Base-by-base conservation (phyloP, 1,140 invertebrate species). In the Phocides pigmalion region DNA sequence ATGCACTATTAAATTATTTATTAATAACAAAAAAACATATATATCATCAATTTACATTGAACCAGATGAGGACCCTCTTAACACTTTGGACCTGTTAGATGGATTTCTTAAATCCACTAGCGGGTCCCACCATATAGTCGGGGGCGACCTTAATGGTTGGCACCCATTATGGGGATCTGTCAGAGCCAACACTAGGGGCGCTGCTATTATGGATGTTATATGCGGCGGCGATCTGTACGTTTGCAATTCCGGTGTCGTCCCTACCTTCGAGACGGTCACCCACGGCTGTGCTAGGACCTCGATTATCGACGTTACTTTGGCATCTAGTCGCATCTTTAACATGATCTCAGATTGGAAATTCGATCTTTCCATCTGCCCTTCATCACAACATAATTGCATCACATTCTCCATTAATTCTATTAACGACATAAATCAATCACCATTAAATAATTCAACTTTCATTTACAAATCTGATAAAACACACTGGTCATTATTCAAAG, bases 61-160 rank as follows among this genome's bases (percentile, higher is more conserved):
- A 6, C 66, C 66, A 0, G 20, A 62, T 14, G n/a, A n/a, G 3
- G 62, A 68, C 14, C 11, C 17, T 0, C 1, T 4, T 0, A 12
- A 49, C 4, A 64, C 62, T 8, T 4, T 66, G 0, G 11, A 25
- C 1, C 22, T 3, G 0, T 2, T 59, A n/a, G 64, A 66, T n/a
- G 15, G 12, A 16, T 47, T 64, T 25, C 15, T 68, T 0, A 32
- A 47, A 8, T 15, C 47, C 16, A 70, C 32, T 6, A 11, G 5
- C 8, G 37, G 35, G 0, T 6, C 42, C 1, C 16, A n/a, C 2
- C 41, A 20, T 0, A 4, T 70, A 0, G 15, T 70, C 0, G 62
- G 67, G 12, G 62, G 58, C 0, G 58, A 62, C 12, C 47, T 62
- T 8, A 62, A 62, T 9, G 56, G 64, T 0, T 66, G 54, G 54